These are phyloP conservation scores for Drosophila melanica DNA, from an alignment of 1,140 invertebrate genomes.

Conservation along the genomic window DNA sequence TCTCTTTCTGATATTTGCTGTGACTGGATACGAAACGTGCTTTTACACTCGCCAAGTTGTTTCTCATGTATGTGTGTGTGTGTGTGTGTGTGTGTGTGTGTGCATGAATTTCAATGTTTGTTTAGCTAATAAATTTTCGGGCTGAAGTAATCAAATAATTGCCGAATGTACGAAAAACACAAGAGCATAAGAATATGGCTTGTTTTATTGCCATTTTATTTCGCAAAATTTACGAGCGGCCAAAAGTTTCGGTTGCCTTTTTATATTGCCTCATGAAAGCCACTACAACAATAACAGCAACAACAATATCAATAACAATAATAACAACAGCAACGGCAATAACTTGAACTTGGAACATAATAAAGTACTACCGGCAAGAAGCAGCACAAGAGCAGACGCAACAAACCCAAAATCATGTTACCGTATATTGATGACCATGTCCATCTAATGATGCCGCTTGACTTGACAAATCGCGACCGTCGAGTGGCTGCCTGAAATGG, in stretches of 20 bases:
- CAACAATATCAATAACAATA: conserved; percentile 17
- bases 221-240: conserved; percentile 77
- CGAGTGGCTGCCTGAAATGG: conserved; percentile 9
- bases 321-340: conserved; percentile 26
- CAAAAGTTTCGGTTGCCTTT: conserved; percentile 65
- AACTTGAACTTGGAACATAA: conserved; percentile 40
- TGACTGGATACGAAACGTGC: conserved; percentile 29
- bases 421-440: conserved; percentile 43
- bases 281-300: conserved; percentile 34
- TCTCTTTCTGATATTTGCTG: conserved; percentile 5
- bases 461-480: conserved; percentile 36
- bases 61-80: not conserved
- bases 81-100: conserved; percentile 12
- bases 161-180: conserved; percentile 70
- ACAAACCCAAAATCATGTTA: conserved; percentile 33
- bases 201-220: conserved; percentile 82
- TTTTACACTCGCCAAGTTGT: conserved; percentile 25
- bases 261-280: conserved; percentile 39
- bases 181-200: conserved; percentile 57
- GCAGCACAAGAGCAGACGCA: not conserved
- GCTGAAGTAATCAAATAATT: conserved; percentile 81
- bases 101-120: conserved; percentile 68
- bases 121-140: conserved; percentile 77
- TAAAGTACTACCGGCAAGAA: conserved; percentile 38
- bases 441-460: conserved; percentile 39